Percentiles rank a stretch among this genome's conserved stretches.
Evolutionary conservation across 2,113 vertebrate species (phyloP).

Genomic region (Urocynchramus pylzowi): DNA sequence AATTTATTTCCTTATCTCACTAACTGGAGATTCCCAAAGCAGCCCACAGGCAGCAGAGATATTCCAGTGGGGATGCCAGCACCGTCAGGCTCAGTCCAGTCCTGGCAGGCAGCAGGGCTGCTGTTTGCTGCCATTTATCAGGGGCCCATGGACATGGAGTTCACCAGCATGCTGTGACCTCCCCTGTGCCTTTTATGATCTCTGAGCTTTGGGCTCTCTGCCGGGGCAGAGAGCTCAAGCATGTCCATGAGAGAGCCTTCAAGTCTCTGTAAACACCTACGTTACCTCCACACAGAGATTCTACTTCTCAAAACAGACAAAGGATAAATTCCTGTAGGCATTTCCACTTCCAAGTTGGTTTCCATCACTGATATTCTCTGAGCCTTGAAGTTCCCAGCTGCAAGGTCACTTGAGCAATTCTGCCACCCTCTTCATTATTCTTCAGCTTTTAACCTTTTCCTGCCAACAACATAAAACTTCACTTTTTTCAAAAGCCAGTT

Average conservation of each 20-base stretch:
- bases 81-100: neutral
- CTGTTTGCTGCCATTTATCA: neutral
- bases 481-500: neutral
- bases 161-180: neutral
- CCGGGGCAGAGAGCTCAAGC: neutral
- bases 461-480: neutral
- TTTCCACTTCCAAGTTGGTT: neutral
- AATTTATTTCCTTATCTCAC: neutral
- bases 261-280: neutral
- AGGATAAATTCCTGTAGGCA: neutral
- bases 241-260: neutral
- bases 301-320: neutral
- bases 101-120: neutral
- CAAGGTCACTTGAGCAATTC: neutral
- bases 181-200: no score
- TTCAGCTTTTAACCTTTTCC: neutral
- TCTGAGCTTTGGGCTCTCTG: neutral
- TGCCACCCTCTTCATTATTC: fast-evolving
- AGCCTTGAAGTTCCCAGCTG: neutral
- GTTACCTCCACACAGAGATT: neutral
- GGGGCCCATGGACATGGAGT: fast-evolving
- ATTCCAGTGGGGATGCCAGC: neutral
- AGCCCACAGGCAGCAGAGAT: neutral
- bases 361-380: neutral
- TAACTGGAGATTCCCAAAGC: neutral